Base-by-base conservation (phyloP, 1,140 invertebrate species). In the Drosophila ambigua region DNA sequence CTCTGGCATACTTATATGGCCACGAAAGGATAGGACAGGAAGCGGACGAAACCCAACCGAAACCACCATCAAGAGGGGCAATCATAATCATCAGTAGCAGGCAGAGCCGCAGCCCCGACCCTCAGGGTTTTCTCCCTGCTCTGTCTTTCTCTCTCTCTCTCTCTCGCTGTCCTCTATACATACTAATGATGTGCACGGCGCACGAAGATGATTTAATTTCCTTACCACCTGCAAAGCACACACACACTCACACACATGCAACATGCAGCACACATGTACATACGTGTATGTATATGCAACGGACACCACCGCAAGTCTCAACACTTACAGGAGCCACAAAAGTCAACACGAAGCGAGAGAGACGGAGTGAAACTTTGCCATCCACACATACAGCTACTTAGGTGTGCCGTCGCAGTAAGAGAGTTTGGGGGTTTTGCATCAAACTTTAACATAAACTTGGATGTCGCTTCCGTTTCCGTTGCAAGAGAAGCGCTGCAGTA, bases 371-470 rank as follows among this genome's bases (percentile, higher is more conserved):
- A 78, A 81, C 74, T 85, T 77, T 87, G 49, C 78, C 61, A 11
- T 15, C 31, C 57, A 59, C 82, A 64, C 68, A 81, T 58, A 87
- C 43, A 66, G 82, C 82, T 76, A 85, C 69, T 87, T 81, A 87
- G 43, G 26, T 53, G 8, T 60, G 44, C 28, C 35, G 5, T 39
- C 35, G 2, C 64, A 69, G 45, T 59, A 41, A 15, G 16, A 46
- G 49, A 66, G 64, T 78, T 66, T 62, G 61, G 60, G 51, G 52
- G 54, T 72, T 62, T 77, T 87, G 82, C 82, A 85, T 85, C 82
- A 85, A 85, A 85, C 82, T 85, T 87, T 85, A 85, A 85, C 74
- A 85, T 85, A 87, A 85, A 85, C 78, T 85, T 87, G 78, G 74
- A 78, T 85, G 82, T 69, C 83, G 83, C 82, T 78, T 87, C 82